Evolutionary conservation across 1,140 invertebrate species (phyloP).

Genomic region (Drosophila willistoni): DNA sequence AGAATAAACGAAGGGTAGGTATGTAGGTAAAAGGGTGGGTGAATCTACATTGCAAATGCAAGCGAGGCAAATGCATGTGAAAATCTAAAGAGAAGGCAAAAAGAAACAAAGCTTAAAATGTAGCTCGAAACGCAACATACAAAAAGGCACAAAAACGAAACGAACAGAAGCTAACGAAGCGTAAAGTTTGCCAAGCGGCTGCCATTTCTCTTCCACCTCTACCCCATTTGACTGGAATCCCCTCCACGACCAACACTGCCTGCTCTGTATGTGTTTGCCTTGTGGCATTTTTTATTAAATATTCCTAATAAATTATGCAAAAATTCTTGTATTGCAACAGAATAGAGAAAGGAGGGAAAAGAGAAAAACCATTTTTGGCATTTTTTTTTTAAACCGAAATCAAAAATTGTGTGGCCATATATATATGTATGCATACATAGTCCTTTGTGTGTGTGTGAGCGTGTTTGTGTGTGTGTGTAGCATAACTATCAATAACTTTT

Average conservation of each 20-base stretch:
- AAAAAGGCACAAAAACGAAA: conserved; percentile 26
- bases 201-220: conserved; percentile 23
- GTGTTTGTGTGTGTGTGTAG: conserved; percentile 57
- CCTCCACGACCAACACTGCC: conserved; percentile 2
- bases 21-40: conserved; percentile 14
- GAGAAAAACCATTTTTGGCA: conserved; percentile 17
- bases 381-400: conserved; percentile 20
- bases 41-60: conserved; percentile 81
- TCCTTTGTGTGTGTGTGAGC: background rate
- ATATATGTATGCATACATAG: background rate
- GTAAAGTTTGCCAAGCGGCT: conserved; percentile 73
- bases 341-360: background rate
- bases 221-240: background rate
- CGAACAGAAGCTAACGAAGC: conserved; percentile 77
- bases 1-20: background rate
- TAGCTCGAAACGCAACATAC: conserved; percentile 60
- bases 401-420: conserved; percentile 6
- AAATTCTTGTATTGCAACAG: conserved; percentile 67
- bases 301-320: conserved; percentile 80
- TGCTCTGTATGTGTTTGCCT: conserved; percentile 65
- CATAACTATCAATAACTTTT: conserved; percentile 78
- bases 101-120: conserved; percentile 75
- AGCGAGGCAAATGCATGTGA: conserved; percentile 40
- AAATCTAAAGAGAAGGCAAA: conserved; percentile 27
- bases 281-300: conserved; percentile 80